A percentile compares a stretch with the other conserved stretches of the same genome.
Conservation (phyloP, 1,140 invertebrate species). For the Hetaerina americana region DNA sequence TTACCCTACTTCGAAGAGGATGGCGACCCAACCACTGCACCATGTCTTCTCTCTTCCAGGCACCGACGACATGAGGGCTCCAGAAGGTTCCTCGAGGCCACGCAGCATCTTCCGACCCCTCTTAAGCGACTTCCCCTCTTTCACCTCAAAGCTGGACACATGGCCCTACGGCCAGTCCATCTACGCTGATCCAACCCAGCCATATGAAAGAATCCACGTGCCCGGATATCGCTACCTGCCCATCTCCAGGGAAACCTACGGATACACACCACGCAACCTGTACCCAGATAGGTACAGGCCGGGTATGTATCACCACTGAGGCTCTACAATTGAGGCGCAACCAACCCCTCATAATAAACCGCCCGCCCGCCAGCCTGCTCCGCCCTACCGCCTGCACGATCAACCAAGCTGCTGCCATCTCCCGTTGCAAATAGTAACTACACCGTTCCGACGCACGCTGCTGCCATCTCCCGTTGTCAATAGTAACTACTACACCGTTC, state of each 20-base stretch:
- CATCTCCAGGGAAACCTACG: constrained; percentile 74
- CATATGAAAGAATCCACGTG: constrained; percentile 65
- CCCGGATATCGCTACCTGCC: constrained; percentile 80
- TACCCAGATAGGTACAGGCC: constrained; percentile 70
- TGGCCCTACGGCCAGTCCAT: constrained; percentile 69
- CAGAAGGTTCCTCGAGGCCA: constrained; percentile 47
- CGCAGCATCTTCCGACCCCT: constrained; percentile 50
- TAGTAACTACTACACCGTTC: constrained; percentile 3
- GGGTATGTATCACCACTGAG: constrained; percentile 49
- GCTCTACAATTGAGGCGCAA: background rate
- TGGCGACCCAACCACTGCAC: too few relatives aligned
- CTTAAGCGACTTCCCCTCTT: constrained; percentile 42
- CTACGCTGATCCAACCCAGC: constrained; percentile 64
- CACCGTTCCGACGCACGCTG: background rate
- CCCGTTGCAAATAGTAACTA: constrained; percentile 5
- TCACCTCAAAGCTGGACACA: constrained; percentile 34
- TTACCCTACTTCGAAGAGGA: too few relatives aligned
- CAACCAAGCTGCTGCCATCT: constrained; percentile 2
- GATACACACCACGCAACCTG: constrained; percentile 71
- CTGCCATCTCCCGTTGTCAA: constrained; percentile 3
- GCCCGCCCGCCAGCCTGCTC: background rate
- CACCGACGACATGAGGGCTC: constrained; percentile 77
- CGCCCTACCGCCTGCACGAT: background rate
- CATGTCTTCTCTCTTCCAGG: constrained; percentile 37
- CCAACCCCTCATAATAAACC: background rate